Evolutionary conservation across 2,888 invertebrate genomes (phyloP).

Genomic region (Minunthozetes semirufus): DNA sequence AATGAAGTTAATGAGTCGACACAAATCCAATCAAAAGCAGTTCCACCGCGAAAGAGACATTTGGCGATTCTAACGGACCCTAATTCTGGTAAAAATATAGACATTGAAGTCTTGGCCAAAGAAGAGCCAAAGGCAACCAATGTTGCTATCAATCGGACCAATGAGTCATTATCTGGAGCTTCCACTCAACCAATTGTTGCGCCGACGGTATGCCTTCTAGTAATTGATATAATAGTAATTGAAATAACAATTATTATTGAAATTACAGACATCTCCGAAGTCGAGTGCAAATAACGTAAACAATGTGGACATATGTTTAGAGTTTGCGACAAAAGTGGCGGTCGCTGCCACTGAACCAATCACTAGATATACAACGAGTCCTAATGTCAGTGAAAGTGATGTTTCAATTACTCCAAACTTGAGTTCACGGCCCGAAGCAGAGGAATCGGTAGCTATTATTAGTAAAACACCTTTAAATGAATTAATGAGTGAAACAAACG

Average conservation of each 20-base stretch:
- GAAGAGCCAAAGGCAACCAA: background rate
- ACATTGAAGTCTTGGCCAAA: constrained; percentile 14
- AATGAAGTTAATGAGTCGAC: background rate
- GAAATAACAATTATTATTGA: no score
- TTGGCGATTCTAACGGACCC: background rate
- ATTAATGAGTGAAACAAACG: constrained; percentile 21
- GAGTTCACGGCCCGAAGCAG: background rate
- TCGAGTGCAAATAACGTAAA: background rate
- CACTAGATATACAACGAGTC: background rate
- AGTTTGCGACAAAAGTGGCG: background rate
- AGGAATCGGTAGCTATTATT: constrained; percentile 5
- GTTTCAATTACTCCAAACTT: background rate
- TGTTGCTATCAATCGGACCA: background rate
- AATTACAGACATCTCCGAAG: background rate
- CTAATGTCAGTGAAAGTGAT: background rate
- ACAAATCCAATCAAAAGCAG: background rate
- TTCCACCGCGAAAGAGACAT: background rate
- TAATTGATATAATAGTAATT: no score
- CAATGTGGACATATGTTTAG: background rate
- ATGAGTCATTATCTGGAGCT: constrained; percentile 13
- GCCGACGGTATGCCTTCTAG: background rate
- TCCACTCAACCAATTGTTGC: background rate
- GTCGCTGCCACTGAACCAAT: background rate
- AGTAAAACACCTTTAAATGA: constrained; percentile 3
- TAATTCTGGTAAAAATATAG: background rate